Evolutionary conservation across 30 jellyfish, hydroid and myxozoan species (phyloP).

Genomic region (Hydractinia symbiolongicarpus): DNA sequence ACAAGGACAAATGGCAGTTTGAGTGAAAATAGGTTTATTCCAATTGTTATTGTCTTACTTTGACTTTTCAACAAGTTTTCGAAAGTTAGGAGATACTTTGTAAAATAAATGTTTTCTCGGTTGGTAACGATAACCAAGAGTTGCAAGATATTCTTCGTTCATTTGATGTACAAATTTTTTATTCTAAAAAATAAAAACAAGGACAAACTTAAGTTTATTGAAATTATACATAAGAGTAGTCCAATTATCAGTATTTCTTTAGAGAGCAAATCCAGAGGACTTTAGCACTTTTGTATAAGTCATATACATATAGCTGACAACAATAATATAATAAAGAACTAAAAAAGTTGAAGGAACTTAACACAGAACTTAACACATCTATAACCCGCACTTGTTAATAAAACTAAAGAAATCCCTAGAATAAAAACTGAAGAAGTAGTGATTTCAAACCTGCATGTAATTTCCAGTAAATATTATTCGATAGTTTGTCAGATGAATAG

Average conservation of each 20-base stretch:
- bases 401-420: too few relatives aligned
- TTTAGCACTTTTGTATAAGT: too few relatives aligned
- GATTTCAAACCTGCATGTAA: conserved; percentile 46
- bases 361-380: too few relatives aligned
- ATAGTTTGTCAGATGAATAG: conserved; percentile 57
- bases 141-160: conserved; percentile 45
- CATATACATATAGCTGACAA: too few relatives aligned
- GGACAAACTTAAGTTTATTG: not conserved
- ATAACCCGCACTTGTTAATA: too few relatives aligned
- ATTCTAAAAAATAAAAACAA: not conserved
- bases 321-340: too few relatives aligned
- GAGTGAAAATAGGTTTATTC: too few relatives aligned
- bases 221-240: not conserved
- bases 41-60: not conserved
- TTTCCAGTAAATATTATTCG: conserved; percentile 65
- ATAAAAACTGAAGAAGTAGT: too few relatives aligned
- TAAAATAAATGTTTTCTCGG: conserved; percentile 46
- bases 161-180: not conserved
- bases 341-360: too few relatives aligned
- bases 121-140: conserved; percentile 67
- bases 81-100: not conserved
- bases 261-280: too few relatives aligned
- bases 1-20: too few relatives aligned
- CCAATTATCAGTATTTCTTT: too few relatives aligned
- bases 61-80: not conserved